Conservation (phyloP, 2,113 vertebrate species). For the Propithecus coquereli region DNA sequence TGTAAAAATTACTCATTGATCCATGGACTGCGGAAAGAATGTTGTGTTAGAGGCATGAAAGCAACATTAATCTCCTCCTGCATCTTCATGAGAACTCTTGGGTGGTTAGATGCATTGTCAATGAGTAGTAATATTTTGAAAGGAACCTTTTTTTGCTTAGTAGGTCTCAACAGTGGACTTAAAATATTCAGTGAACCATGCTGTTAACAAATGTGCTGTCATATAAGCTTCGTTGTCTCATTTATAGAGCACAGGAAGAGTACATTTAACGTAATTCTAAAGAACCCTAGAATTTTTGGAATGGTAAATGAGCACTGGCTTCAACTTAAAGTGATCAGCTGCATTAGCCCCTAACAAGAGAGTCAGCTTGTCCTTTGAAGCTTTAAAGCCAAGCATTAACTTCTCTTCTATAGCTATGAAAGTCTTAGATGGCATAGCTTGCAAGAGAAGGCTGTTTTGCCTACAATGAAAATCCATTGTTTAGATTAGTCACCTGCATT, state of each 20-base stretch:
- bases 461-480: background rate
- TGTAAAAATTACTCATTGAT: background rate
- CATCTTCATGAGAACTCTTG: background rate
- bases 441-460: background rate
- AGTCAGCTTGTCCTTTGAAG: background rate
- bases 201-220: background rate
- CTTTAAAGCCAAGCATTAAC: background rate
- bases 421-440: background rate
- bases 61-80: background rate
- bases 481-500: background rate
- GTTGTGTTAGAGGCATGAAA: background rate
- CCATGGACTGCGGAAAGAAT: background rate
- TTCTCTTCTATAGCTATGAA: background rate
- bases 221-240: background rate
- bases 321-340: background rate
- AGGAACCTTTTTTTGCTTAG: background rate
- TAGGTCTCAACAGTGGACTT: background rate
- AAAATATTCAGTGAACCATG: background rate
- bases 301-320: background rate
- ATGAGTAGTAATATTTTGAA: background rate
- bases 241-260: background rate
- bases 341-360: background rate
- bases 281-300: background rate
- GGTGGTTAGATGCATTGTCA: background rate
- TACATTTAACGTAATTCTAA: background rate